A percentile compares a stretch with the other conserved stretches of the same genome.
These are phyloP conservation scores for Melieria omissa DNA, from an alignment of 2,888 invertebrate genomes.

Conservation along the genomic window DNA sequence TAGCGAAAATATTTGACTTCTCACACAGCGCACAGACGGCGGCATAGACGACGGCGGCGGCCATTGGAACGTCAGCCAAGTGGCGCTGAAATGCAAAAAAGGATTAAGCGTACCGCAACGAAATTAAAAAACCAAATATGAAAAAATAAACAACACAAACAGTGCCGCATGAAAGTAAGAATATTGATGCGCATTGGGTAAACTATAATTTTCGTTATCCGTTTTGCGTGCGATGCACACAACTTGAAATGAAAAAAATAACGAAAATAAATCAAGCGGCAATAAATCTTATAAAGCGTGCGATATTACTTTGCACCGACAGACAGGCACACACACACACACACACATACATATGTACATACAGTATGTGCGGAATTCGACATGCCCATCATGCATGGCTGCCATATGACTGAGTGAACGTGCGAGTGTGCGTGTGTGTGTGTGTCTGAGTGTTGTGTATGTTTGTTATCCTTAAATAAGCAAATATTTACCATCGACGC, in stretches of 20 bases:
- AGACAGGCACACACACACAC: not conserved
- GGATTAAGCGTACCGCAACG: slow-evolving; percentile 7
- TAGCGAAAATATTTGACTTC: slow-evolving; percentile 31
- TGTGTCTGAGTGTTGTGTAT: not conserved
- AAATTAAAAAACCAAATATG: slow-evolving; percentile 4
- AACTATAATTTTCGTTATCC: slow-evolving; percentile 32
- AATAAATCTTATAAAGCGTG: slow-evolving; percentile 56
- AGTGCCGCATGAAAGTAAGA: not conserved
- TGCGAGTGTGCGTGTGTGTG: not conserved
- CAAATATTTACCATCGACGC: slow-evolving; percentile 20
- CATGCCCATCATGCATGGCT: slow-evolving; percentile 53
- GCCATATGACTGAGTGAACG: slow-evolving; percentile 7
- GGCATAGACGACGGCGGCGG: not conserved
- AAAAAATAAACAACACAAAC: too few relatives aligned
- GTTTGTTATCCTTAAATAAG: slow-evolving; percentile 24
- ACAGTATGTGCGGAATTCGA: slow-evolving; percentile 54
- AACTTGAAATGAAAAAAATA: slow-evolving; percentile 7
- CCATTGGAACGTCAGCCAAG: slow-evolving; percentile 11
- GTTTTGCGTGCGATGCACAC: not conserved
- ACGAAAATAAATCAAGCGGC: slow-evolving; percentile 60
- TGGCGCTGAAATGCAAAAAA: not conserved
- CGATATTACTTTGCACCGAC: too few relatives aligned
- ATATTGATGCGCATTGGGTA: slow-evolving; percentile 21
- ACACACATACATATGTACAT: not conserved
- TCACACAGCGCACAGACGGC: slow-evolving; percentile 5